Evolutionary conservation across 2,888 invertebrate species (phyloP).

Genomic region (Eupeodes luniger): DNA sequence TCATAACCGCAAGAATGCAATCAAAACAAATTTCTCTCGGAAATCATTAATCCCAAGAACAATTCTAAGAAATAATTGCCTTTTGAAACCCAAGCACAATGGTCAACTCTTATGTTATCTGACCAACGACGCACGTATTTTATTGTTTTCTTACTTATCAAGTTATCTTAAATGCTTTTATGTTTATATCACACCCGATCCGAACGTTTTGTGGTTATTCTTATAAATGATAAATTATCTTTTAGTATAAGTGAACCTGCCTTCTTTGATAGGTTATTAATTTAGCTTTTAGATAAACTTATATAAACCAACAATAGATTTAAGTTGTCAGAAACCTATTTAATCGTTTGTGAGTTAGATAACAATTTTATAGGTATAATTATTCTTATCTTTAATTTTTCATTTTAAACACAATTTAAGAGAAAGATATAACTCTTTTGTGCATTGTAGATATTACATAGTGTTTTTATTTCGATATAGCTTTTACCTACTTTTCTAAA

Average conservation of each 20-base stretch:
- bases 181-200: slow-evolving; percentile 13
- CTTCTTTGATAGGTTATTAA: not conserved
- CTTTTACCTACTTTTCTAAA: not conserved
- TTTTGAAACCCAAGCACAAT: not conserved
- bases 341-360: slow-evolving; percentile 15
- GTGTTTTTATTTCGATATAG: slow-evolving; percentile 7
- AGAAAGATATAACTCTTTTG: not conserved
- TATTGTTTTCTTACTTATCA: slow-evolving; percentile 36
- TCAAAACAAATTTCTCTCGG: no score
- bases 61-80: not conserved
- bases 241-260: not conserved
- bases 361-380: slow-evolving; percentile 11
- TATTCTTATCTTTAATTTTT: slow-evolving; percentile 46
- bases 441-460: not conserved
- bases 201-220: not conserved
- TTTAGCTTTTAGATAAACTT: not conserved
- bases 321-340: slow-evolving; percentile 37
- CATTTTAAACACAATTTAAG: not conserved
- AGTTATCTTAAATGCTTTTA: not conserved
- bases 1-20: no score
- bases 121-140: not conserved
- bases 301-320: not conserved
- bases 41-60: not conserved
- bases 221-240: slow-evolving; percentile 6
- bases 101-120: not conserved